Base-by-base conservation (phyloP, 2,888 invertebrate genomes). In the Sclerodermus sp. region DNA sequence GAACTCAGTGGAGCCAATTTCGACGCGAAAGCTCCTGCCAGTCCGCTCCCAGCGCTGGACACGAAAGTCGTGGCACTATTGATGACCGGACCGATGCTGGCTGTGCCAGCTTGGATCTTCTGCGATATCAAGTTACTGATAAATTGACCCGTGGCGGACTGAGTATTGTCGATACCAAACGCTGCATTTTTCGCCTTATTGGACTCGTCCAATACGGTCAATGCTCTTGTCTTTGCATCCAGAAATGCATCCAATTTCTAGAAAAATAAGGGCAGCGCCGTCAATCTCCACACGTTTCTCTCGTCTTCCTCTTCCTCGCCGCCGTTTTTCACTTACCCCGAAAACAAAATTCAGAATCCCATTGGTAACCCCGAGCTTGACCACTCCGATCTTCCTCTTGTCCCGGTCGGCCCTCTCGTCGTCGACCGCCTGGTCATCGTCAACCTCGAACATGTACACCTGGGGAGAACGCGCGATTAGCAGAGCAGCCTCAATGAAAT, bases 191-290 rank as follows among this genome's bases (percentile, higher is more conserved):
- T 86, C 66, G 84, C 87, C 64, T 88, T 85, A 79, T 91, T 91
- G 60, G 85, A 79, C 45, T 82, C 83, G 78, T 91, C 91, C 71
- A 91, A 78, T 43, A 84, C 84, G 47, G 84, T 82, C 52, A 91
- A 82, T 64, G 87, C 84, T 30, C 84, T 83, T 34, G 90, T 91
- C 79, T 91, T 91, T 44, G 89, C 85, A 70, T 91, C 91, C 79
- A 91, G 83, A 78, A 90, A 83, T 57, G 87, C 86, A 80, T 91
- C 90, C 81, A 91, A 84, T 87, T 91, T 91, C 91, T 91, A 83
- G 58, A 83, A 71, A 63, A 16, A 45, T n/a, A n/a, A 23, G 3
- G 8, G 3, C 8, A 5, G 3, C 8, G 4, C 3, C 23, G 23
- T 23, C 3, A 5, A 23, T 23, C 4, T 23, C 3, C 23, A 23